A percentile compares a stretch with the other conserved stretches of the same genome.
These are phyloP conservation scores for Mythimna pallens DNA, from an alignment of 2,888 invertebrate genomes.

Conservation along the genomic window DNA sequence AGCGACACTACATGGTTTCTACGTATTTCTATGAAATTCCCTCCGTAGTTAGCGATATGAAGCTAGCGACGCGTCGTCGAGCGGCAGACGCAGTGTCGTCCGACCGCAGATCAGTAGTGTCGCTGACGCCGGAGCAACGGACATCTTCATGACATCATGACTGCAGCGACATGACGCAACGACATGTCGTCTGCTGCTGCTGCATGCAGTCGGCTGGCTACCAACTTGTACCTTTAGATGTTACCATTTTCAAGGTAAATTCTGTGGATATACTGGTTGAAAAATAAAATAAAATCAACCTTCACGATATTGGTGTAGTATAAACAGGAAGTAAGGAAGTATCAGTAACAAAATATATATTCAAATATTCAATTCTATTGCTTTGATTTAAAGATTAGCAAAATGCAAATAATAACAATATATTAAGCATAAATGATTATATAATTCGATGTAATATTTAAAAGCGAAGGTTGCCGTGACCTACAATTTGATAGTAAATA, in stretches of 20 bases:
- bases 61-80: too few relatives aligned
- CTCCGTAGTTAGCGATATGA: too few relatives aligned
- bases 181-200: too few relatives aligned
- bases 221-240: too few relatives aligned
- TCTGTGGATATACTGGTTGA: neutral
- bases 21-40: too few relatives aligned
- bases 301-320: neutral
- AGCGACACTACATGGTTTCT: too few relatives aligned
- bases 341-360: slow-evolving; percentile 13
- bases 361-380: slow-evolving; percentile 7
- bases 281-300: neutral
- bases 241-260: neutral
- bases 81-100: too few relatives aligned
- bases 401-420: slow-evolving; percentile 2
- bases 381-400: neutral
- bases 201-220: too few relatives aligned
- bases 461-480: slow-evolving; percentile 49
- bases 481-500: slow-evolving; percentile 57
- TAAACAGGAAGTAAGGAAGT: neutral
- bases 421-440: neutral
- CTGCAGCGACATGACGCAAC: too few relatives aligned
- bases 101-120: too few relatives aligned
- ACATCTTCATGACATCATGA: too few relatives aligned
- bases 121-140: too few relatives aligned
- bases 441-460: slow-evolving; percentile 18